Percentiles rank a stretch among this genome's conserved stretches.
Conservation (phyloP, 2,797 vertebrate species). For the Luscinia luscinia region DNA sequence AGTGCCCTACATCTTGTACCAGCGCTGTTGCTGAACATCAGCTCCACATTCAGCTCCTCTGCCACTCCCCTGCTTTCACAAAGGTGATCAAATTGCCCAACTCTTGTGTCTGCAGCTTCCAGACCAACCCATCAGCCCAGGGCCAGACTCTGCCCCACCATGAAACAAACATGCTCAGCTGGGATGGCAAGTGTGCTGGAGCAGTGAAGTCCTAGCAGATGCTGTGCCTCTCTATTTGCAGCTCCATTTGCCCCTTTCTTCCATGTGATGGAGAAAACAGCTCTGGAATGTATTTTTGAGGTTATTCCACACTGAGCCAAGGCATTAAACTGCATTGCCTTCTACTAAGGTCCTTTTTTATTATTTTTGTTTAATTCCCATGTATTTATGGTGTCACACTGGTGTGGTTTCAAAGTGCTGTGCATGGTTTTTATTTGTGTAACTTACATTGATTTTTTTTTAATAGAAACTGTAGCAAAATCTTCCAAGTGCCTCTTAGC, state of each 20-base stretch:
- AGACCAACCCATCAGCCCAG: fast-evolving
- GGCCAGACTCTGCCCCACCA: fast-evolving
- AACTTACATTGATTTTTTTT: background rate
- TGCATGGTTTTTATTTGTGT: background rate
- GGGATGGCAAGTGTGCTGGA: background rate
- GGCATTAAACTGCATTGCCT: background rate
- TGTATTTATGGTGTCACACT: background rate
- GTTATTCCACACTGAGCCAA: background rate
- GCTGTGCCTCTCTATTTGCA: background rate
- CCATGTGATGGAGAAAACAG: background rate
- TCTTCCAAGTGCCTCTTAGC: background rate
- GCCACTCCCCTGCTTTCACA: background rate
- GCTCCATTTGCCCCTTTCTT: background rate
- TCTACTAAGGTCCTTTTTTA: background rate
- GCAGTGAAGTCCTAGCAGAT: background rate
- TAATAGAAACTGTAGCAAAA: conserved; percentile 15
- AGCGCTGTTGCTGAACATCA: fast-evolving
- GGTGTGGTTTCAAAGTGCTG: background rate
- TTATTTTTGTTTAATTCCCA: background rate
- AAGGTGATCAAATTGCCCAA: fast-evolving
- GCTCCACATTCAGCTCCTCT: background rate
- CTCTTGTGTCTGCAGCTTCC: background rate
- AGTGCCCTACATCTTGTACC: fast-evolving
- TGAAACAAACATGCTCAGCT: background rate
- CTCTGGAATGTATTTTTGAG: background rate